phyloP scores from a whole-genome alignment of 2,113 vertebrate genomes.

The Mesitornis unicolor region DNA sequence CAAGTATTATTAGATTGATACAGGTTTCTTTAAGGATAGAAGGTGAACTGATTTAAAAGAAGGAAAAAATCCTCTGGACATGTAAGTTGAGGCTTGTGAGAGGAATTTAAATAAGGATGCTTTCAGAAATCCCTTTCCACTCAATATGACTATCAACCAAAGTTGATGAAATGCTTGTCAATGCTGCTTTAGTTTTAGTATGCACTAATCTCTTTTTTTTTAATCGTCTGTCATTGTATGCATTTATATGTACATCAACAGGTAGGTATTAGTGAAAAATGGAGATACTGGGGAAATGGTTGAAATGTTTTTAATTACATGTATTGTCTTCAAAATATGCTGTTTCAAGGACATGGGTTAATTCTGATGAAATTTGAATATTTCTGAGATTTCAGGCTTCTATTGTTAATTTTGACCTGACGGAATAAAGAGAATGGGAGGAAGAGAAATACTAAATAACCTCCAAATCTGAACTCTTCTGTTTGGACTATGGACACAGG shows the following conservation, averaged over 20 bases:
- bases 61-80: not conserved
- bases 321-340: not conserved
- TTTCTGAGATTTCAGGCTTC: not conserved
- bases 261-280: not conserved
- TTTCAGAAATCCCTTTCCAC: not conserved
- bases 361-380: not conserved
- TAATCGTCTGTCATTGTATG: not conserved
- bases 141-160: not conserved
- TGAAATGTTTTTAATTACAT: not conserved
- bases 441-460: not conserved
- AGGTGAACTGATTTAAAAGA: constrained; percentile 5
- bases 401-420: not conserved
- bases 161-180: not conserved
- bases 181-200: not conserved
- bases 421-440: not conserved
- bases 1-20: too few species aligned
- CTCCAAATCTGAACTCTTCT: not conserved
- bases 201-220: not conserved
- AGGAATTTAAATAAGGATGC: constrained; percentile 17
- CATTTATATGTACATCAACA: not conserved
- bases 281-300: not conserved
- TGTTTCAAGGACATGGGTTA: not conserved
- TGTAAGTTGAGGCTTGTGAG: not conserved
- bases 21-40: constrained; percentile 1
- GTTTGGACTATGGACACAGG: not conserved